Base-by-base conservation (phyloP, 2,797 vertebrate species). In the Lepus townsendii region DNA sequence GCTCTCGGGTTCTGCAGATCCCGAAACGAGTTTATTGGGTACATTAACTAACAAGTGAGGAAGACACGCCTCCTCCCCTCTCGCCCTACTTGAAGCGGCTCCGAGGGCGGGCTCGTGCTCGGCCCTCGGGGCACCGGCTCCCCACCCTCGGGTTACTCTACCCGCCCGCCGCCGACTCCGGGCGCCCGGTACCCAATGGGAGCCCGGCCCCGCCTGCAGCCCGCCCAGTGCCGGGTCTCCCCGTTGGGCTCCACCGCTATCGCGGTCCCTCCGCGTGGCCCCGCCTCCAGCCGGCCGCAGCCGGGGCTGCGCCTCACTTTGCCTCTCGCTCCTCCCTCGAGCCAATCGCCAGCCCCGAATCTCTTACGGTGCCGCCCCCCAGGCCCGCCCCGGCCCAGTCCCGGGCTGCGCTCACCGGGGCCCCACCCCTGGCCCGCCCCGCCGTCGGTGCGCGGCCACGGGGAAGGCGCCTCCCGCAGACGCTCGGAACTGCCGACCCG, bases 401-500 rank as follows among this genome's bases (percentile, higher is more conserved):
- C 60, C 35, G 6, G 50, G 57, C 69, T 50, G 1, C 19, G 38
- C n/a, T 79, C 1, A 30, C 79, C 26, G 2, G 1, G 2, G 90
- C 50, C 12, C 95, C 96, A 54, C 97, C 97, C 86, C 66, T 71
- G 63, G 26, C 96, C 93, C 93, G 54, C 93, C 94, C 85, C 22
- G 82, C 92, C 83, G 88, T 97, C 93, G 85, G 87, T 95, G 96
- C 95, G 96, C 97, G 35, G 91, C 82, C 79, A 92, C 94, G 65
- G 76, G 88, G 93, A 91, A 96, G 96, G 96, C 97, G 60, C 97
- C 92, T 90, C 96, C 90, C 68, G 86, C 93, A 92, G 94, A 92
- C 50, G 87, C 93, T 96, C 84, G 35, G 84, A 95, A 94, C 96
- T 95, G 88, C 85, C 3, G 88, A 92, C 57, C 76, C 13, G 63